These are phyloP conservation scores for Drosophila leonis DNA, from an alignment of 2,888 invertebrate species.

Conservation along the genomic window DNA sequence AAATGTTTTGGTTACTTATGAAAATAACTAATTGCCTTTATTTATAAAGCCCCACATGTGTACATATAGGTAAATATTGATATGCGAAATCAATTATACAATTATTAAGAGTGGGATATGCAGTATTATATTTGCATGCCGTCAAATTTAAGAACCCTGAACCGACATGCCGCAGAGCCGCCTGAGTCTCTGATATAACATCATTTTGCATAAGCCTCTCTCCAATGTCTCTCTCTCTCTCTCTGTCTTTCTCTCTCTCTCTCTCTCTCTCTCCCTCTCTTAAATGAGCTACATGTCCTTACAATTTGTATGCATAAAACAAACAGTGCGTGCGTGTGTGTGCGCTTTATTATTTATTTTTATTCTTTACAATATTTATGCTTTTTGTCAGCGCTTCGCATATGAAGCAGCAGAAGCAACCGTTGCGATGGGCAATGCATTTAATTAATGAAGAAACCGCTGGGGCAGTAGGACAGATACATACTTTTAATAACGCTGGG, in stretches of 20 bases:
- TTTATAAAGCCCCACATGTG: neutral
- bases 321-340: constrained; percentile 26
- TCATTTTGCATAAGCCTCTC: constrained; percentile 5
- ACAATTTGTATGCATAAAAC: constrained; percentile 66
- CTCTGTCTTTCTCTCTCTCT: constrained; percentile 13
- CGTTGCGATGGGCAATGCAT: constrained; percentile 58
- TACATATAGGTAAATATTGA: constrained; percentile 20
- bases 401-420: constrained; percentile 50
- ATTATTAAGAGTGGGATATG: constrained; percentile 11
- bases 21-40: constrained; percentile 7
- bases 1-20: neutral
- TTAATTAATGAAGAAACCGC: constrained; percentile 76
- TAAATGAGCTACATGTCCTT: constrained; percentile 59
- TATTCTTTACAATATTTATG: constrained; percentile 77
- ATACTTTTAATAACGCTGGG: constrained; percentile 69
- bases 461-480: constrained; percentile 16
- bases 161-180: constrained; percentile 27
- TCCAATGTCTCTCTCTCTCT: constrained; percentile 14
- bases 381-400: constrained; percentile 70
- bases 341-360: constrained; percentile 70
- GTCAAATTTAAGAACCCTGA: constrained; percentile 38
- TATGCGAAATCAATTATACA: constrained; percentile 50
- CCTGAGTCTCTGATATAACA: constrained; percentile 42
- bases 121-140: constrained; percentile 49
- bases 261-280: constrained; percentile 15